phyloP scores from a whole-genome alignment of 2,797 vertebrate species.

The Triplophysa yarkandensis region DNA sequence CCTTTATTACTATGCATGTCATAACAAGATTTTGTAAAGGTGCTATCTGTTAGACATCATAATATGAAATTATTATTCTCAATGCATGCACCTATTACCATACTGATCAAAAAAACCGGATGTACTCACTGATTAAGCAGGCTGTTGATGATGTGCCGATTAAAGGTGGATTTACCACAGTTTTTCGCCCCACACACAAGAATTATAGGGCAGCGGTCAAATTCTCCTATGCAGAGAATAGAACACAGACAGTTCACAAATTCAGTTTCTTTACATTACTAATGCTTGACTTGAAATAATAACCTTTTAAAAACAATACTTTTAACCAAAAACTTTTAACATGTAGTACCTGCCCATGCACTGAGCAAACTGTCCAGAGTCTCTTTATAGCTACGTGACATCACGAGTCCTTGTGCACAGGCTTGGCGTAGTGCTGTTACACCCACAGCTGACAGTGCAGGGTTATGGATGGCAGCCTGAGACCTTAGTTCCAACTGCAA shows the following conservation, averaged over 20 bases:
- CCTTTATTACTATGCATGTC: neutral
- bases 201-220: slow-evolving; percentile 84
- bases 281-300: neutral
- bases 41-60: neutral
- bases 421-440: slow-evolving; percentile 71
- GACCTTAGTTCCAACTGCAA: slow-evolving; percentile 68
- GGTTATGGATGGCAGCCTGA: slow-evolving; percentile 70
- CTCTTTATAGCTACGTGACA: slow-evolving; percentile 70
- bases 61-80: neutral
- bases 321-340: neutral
- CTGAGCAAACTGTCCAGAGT: slow-evolving; percentile 77
- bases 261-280: neutral
- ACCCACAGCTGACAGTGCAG: slow-evolving; percentile 80
- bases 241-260: neutral
- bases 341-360: slow-evolving; percentile 80
- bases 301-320: neutral
- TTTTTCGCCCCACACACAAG: slow-evolving; percentile 88
- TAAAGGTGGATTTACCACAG: slow-evolving; percentile 92
- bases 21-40: neutral
- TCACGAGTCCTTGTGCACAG: slow-evolving; percentile 65
- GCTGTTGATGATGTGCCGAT: slow-evolving; percentile 87
- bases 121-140: slow-evolving; percentile 87
- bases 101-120: slow-evolving; percentile 1
- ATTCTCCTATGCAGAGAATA: slow-evolving; percentile 75
- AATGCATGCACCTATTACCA: neutral